Percentiles rank a stretch among this genome's conserved stretches.
These are phyloP conservation scores for Cylloceria caligata DNA, from an alignment of 2,888 invertebrate genomes.

Conservation along the genomic window DNA sequence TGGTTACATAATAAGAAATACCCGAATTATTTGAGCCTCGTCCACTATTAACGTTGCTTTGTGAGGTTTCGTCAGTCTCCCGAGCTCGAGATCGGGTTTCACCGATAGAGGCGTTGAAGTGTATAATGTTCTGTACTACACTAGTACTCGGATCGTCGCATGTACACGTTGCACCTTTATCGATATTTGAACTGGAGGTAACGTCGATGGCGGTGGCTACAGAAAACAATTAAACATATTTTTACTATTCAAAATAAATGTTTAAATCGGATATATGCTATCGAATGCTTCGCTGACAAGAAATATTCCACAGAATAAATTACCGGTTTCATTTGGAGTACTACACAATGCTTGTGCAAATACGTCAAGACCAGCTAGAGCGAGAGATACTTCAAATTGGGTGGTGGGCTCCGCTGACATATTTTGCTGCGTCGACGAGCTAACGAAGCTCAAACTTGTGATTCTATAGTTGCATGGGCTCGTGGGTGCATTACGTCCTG, in stretches of 20 bases:
- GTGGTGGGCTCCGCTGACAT: neutral
- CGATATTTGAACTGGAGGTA: neutral
- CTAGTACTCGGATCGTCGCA: neutral
- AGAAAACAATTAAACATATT: neutral
- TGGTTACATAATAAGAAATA: neutral
- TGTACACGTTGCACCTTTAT: neutral
- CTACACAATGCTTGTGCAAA: neutral
- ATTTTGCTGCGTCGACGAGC: neutral
- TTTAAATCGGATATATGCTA: neutral
- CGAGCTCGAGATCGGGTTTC: neutral
- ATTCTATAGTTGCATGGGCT: neutral
- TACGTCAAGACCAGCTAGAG: neutral
- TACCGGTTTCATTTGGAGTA: constrained; percentile 2
- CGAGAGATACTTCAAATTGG: neutral
- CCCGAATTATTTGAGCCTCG: neutral
- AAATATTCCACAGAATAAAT: neutral
- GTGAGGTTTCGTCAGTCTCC: neutral
- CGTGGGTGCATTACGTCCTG: no score
- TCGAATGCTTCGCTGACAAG: neutral
- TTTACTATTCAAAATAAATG: neutral
- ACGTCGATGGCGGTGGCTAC: neutral
- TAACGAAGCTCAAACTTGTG: neutral
- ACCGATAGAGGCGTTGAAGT: neutral
- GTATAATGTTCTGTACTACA: neutral
- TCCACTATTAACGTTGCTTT: neutral